A percentile compares a stretch with the other conserved stretches of the same genome.
phyloP scores from a whole-genome alignment of 2,888 invertebrate genomes.

The Acrocera orbiculus region DNA sequence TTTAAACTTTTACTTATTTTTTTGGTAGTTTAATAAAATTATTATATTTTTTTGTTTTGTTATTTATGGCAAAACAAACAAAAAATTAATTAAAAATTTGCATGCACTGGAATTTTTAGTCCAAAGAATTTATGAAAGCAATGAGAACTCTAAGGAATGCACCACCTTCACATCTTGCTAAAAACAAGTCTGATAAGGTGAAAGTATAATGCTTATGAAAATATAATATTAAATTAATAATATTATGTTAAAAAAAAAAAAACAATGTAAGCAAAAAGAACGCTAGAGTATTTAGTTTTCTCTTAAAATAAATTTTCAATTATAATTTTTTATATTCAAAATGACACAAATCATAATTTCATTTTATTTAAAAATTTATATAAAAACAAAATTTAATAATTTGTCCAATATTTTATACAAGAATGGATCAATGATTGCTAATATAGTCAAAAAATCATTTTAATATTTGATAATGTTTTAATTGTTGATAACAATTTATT shows the following conservation, averaged over 20 bases:
- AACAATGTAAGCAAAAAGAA: neutral
- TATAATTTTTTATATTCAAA: neutral
- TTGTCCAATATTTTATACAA: too few relatives aligned
- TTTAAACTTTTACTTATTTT: conserved; percentile 11
- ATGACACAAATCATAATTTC: neutral
- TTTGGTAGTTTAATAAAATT: conserved; percentile 9
- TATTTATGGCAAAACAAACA: conserved; percentile 7
- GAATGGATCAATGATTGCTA: too few relatives aligned
- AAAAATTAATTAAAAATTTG: conserved; percentile 1
- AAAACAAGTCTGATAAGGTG: conserved; percentile 77
- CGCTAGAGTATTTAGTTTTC: too few relatives aligned
- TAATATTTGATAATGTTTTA: too few relatives aligned
- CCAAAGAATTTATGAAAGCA: conserved; percentile 37
- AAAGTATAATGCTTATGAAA: conserved; percentile 15
- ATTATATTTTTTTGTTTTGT: conserved; percentile 11
- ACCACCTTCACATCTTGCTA: conserved; percentile 69
- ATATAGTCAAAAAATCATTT: too few relatives aligned
- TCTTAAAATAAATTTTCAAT: neutral
- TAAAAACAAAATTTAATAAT: neutral
- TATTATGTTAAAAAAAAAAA: neutral
- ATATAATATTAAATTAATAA: too few relatives aligned
- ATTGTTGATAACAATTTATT: too few relatives aligned
- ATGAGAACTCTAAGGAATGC: conserved; percentile 69
- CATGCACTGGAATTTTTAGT: conserved; percentile 33
- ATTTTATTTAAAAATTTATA: neutral